phyloP scores from a whole-genome alignment of 2,113 vertebrate species.

The Petromus typicus region DNA sequence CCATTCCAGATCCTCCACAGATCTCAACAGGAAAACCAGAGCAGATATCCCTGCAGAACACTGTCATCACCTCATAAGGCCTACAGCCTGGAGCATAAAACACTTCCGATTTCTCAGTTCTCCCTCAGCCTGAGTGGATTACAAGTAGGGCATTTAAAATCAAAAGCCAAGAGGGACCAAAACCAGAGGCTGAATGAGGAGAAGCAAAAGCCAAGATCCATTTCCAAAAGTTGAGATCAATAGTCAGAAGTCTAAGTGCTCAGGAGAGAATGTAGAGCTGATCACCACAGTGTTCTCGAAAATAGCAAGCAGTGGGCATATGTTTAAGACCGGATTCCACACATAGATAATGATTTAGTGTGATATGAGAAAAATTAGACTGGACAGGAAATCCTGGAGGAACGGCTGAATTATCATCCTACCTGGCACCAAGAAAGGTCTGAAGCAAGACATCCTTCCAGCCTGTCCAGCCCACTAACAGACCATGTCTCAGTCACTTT shows the following conservation, averaged over 20 bases:
- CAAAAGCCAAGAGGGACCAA: slow-evolving; percentile 70
- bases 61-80: slow-evolving; percentile 76
- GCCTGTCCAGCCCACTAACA: background rate
- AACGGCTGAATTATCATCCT: background rate
- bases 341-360: background rate
- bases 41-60: slow-evolving; percentile 62
- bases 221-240: slow-evolving; percentile 26
- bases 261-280: background rate
- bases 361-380: background rate
- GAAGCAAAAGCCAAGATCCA: slow-evolving; percentile 49
- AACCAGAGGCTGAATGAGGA: background rate
- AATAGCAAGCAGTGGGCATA: background rate
- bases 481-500: background rate
- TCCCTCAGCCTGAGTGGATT: slow-evolving; percentile 64
- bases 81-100: slow-evolving; percentile 63
- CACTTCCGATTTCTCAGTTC: slow-evolving; percentile 58
- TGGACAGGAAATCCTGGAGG: background rate
- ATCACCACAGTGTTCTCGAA: background rate
- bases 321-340: background rate
- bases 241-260: background rate
- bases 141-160: slow-evolving; percentile 75
- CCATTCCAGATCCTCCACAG: background rate
- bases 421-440: background rate
- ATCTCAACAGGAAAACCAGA: slow-evolving; percentile 73
- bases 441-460: background rate